Evolutionary conservation across 2,888 invertebrate species (phyloP), one percentile per base, ranked within the genome.

Genomic region (Lepidocyrtoides sp.): DNA sequence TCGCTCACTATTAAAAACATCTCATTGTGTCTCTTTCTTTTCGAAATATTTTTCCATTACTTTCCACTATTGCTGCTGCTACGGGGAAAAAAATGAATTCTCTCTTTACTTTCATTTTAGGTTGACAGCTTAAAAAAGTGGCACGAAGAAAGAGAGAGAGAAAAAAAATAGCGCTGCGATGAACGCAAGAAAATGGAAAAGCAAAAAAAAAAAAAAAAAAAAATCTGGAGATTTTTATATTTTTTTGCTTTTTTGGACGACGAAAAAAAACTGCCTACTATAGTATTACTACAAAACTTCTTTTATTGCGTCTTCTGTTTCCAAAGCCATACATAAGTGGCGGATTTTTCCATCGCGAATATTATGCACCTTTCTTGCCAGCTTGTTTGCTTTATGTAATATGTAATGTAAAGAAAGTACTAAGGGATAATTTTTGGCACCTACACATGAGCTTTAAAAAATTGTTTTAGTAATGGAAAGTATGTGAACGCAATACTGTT

Each of bases 251-350:
- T 69, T 36, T 69, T 23, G 69, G 17, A 17, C 41, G 5, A 36
- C 44, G 23, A 36, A 36, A 14, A n/a, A 75, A 44, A 75, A 32
- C 60, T 66, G 17, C 79, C 7, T 60, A 7, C 3, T 14, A 23
- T 14, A 10, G 23, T 12, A 17, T 12, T 32, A 29, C 26, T n/a
- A n/a, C n/a, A n/a, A n/a, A n/a, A n/a, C n/a, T n/a, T n/a, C 1
- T 32, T 5, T 4, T 23, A 1, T 7, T 57, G 17, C n/a, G 7
- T 36, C 4, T 66, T 66, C n/a, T n/a, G n/a, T 36, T 57, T 83
- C 44, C 72, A 85, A 72, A 85, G 85, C 23, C 85, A 85, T 72
- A 86, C 85, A 85, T 72, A 86, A 75, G 60, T 75, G 75, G 17
- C 48, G 32, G 41, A 85, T 72, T 85, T 72, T 41, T 23, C 32